Percentiles rank a stretch among this genome's conserved stretches.
Evolutionary conservation across 2,888 invertebrate species (phyloP).

Genomic region (Flexamia atlantica): DNA sequence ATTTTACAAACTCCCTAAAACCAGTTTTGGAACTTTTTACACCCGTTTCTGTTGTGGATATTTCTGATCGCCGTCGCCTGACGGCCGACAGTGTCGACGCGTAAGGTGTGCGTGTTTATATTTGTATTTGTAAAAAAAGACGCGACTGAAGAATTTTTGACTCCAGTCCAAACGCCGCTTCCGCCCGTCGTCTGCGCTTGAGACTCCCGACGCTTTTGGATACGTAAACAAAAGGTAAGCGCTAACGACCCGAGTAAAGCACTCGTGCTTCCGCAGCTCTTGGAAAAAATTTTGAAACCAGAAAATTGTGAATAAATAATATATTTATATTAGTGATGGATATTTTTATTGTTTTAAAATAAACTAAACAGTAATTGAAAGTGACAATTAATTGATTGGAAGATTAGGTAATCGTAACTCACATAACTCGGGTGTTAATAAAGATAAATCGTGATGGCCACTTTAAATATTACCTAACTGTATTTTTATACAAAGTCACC

Average conservation of each 20-base stretch:
- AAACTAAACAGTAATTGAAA: too few species aligned
- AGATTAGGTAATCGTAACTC: too few species aligned
- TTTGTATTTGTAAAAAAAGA: conserved; percentile 54
- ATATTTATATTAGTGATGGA: too few species aligned
- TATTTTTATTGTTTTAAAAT: too few species aligned
- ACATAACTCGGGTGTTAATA: too few species aligned
- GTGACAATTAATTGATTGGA: too few species aligned
- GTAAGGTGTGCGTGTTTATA: conserved; percentile 55
- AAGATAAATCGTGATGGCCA: too few species aligned
- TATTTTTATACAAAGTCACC: too few species aligned
- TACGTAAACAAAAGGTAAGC: conserved; percentile 55
- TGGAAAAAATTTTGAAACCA: too few species aligned
- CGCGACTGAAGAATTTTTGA: conserved; percentile 46
- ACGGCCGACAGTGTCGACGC: neutral
- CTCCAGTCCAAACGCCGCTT: conserved; percentile 46
- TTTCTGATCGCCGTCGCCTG: neutral
- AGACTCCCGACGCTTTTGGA: conserved; percentile 44
- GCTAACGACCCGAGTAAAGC: neutral
- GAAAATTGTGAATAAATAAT: too few species aligned
- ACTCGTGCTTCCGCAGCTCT: neutral
- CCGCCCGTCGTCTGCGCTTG: conserved; percentile 44
- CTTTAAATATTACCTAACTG: too few species aligned
- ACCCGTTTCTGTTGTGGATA: neutral
- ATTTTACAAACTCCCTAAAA: neutral
- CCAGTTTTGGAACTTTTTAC: neutral